Evolutionary conservation across 2,113 vertebrate species (phyloP).

Genomic region (Gymnarchus niloticus): DNA sequence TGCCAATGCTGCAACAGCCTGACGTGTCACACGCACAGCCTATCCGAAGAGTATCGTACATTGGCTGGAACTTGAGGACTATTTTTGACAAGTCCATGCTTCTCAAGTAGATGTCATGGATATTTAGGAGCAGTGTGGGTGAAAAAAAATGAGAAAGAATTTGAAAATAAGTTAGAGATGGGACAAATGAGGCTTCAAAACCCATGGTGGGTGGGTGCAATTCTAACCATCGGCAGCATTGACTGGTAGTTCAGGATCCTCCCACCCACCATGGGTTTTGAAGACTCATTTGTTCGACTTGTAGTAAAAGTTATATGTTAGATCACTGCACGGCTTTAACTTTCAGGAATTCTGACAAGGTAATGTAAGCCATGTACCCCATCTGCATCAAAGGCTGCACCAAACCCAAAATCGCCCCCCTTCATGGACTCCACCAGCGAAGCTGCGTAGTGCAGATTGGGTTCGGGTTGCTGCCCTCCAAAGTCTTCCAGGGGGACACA

Average conservation of each 20-base stretch:
- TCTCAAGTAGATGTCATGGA: not conserved
- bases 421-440: slow-evolving; percentile 92
- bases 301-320: too few relatives aligned
- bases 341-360: not conserved
- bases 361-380: slow-evolving; percentile 67
- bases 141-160: not conserved
- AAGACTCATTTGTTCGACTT: too few relatives aligned
- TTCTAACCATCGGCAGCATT: too few relatives aligned
- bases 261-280: too few relatives aligned
- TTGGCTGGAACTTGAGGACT: not conserved
- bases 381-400: slow-evolving; percentile 94
- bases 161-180: too few relatives aligned
- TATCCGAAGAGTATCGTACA: not conserved
- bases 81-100: not conserved
- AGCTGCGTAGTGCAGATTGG: slow-evolving; percentile 82
- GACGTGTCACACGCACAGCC: not conserved
- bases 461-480: slow-evolving; percentile 88
- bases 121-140: not conserved
- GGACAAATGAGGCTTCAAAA: too few relatives aligned
- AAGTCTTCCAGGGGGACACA: slow-evolving; percentile 94
- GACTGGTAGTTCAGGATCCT: too few relatives aligned
- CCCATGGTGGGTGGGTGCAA: too few relatives aligned
- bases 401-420: slow-evolving; percentile 92
- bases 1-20: not conserved
- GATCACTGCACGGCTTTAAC: too few relatives aligned